Base-by-base conservation (phyloP, 2,113 vertebrate genomes). In the Rana temporaria region DNA sequence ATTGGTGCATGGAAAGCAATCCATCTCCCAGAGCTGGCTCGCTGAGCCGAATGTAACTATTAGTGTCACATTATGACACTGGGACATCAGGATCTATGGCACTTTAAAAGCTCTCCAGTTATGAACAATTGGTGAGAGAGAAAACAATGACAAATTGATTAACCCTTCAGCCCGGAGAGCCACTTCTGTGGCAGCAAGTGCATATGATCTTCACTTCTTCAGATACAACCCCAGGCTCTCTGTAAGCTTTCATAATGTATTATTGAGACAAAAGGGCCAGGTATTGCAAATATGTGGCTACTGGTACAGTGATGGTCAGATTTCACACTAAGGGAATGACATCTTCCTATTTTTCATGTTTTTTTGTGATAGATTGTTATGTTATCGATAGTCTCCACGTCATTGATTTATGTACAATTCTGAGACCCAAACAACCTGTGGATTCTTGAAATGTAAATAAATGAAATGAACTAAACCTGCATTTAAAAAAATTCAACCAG, bases 61-160 rank as follows among this genome's bases (percentile, higher is more conserved):
- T 94, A 92, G 92, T 93, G 93, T 94, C 92, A 90, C 82, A 92
- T 94, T 93, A 93, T 93, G 93, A 92, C 92, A 92, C 92, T 88
- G 84, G 88, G 89, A 92, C 91, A 93, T 92, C 91, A 92, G 93
- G 93, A 94, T 93, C 92, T 91, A 94, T 93, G 92, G 90, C 90
- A 87, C 91, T 93, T 94, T 94, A 94, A 94, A 93, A 88, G 91
- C 88, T 85, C 90, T 93, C 91, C 91, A 91, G 93, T 94, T 93
- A 91, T 92, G 93, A 91, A 92, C 93, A 92, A 94, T 92, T 91
- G 92, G 92, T 91, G 92, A 91, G 90, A 90, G 93, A 92, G 93
- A 93, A 94, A 93, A 91, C 92, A 90, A 92, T 92, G 93, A 93
- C 92, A 93, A 93, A 93, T 92, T 86, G 92, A 90, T 85, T 90